Evolutionary conservation across 2,888 invertebrate genomes (phyloP), one percentile per base, ranked within the genome.

Genomic region (Zaprionus obscuricornis): DNA sequence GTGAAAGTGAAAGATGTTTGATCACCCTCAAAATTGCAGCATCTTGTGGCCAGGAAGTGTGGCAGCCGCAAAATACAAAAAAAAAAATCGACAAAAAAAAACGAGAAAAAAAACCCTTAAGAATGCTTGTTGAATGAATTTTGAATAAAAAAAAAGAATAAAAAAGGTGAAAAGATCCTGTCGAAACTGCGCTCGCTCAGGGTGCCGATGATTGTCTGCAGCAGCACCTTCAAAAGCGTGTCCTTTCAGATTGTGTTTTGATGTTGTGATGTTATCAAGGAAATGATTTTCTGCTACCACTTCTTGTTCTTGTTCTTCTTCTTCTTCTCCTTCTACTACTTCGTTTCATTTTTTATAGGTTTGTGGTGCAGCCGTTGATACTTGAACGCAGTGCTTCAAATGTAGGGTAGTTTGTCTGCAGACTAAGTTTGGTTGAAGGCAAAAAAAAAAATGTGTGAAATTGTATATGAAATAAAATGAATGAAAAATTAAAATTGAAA

Each of bases 131-230:
- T n/a, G n/a, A n/a, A n/a, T n/a, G n/a, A n/a, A n/a, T n/a, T n/a
- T n/a, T n/a, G n/a, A n/a, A n/a, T n/a, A n/a, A n/a, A n/a, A n/a
- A n/a, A n/a, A n/a, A n/a, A n/a, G n/a, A n/a, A n/a, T 55, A 63
- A 77, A 76, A 82, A 82, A 83, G 85, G 82, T 83, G 85, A 83
- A 83, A 83, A 85, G 82, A 76, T 70, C 83, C 68, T 66, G 58
- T 52, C 17, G 51, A 40, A 18, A 56, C 59, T 75, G 70, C 40
- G 75, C 74, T 75, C 47, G 59, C n/a, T 20, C 47, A 65, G 72
- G 76, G 77, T 84, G 74, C 70, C 60, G 62, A n/a, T n/a, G n/a
- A 73, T 81, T 82, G 78, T 82, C 74, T 62, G 58, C 52, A 52
- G 58, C 39, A 43, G 37, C 64, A 57, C 52, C 63, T 55, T 68